Evolutionary conservation across 1,140 invertebrate species (phyloP).

Genomic region (Drosophila repletoides): DNA sequence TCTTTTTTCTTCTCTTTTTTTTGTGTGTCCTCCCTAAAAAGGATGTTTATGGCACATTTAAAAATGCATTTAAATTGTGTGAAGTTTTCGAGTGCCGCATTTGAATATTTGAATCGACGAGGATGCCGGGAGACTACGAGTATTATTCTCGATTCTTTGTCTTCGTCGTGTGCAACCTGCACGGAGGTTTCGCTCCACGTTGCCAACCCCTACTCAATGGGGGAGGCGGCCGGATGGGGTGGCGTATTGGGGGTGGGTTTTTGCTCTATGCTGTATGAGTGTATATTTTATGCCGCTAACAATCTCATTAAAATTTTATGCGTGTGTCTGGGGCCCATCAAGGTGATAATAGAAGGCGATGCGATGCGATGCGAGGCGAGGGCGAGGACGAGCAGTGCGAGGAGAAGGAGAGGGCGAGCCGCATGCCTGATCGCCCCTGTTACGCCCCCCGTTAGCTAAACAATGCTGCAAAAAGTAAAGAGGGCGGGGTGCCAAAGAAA

Average conservation of each 20-base stretch:
- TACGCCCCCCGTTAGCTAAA: constrained; percentile 1
- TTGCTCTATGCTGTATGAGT: constrained; percentile 14
- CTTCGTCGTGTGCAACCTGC: constrained; percentile 45
- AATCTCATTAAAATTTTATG: constrained; percentile 81
- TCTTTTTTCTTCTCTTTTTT: constrained; percentile 1
- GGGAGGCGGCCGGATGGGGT: background rate
- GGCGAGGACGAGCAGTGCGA: too few species aligned
- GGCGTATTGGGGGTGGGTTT: background rate
- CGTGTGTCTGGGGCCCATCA: constrained; percentile 59
- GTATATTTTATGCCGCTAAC: constrained; percentile 77
- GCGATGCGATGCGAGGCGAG: background rate
- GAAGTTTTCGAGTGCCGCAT: constrained; percentile 48
- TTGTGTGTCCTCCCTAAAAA: constrained; percentile 7
- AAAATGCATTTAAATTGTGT: constrained; percentile 70
- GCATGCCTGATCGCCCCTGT: background rate
- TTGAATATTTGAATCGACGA: constrained; percentile 70
- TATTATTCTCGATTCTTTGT: constrained; percentile 49
- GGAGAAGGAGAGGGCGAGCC: background rate
- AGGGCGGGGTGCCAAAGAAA: background rate
- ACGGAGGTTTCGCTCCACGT: constrained; percentile 22
- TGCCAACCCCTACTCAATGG: constrained; percentile 1
- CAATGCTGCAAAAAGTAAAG: background rate
- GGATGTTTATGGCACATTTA: constrained; percentile 66
- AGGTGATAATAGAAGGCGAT: constrained; percentile 51
- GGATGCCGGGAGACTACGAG: background rate